A percentile compares a stretch with the other conserved stretches of the same genome.
These are phyloP conservation scores for Macropus fuliginosus DNA, from an alignment of 2,797 vertebrate genomes.

Conservation along the genomic window DNA sequence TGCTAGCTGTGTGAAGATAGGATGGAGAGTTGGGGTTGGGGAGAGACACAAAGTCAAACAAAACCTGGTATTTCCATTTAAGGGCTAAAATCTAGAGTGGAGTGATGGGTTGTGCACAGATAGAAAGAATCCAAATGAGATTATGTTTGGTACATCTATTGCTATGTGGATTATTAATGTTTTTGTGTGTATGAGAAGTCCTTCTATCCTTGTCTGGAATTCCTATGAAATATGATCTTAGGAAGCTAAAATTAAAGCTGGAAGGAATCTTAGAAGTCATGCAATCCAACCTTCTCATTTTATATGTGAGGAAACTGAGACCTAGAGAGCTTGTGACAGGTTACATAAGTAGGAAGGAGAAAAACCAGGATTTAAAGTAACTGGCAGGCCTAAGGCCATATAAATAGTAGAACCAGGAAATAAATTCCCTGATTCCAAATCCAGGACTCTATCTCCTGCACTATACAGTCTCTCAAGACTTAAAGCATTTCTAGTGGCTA, in stretches of 20 bases:
- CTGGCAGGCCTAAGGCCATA: neutral
- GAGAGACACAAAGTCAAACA: neutral
- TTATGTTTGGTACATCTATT: neutral
- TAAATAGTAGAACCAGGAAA: neutral
- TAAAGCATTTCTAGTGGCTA: neutral
- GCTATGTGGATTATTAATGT: neutral
- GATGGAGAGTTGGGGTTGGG: neutral
- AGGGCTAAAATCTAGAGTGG: neutral
- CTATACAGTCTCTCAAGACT: neutral
- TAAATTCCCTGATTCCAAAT: neutral
- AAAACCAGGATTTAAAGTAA: neutral
- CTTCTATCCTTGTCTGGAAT: neutral
- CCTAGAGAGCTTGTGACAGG: neutral
- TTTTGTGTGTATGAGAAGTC: neutral
- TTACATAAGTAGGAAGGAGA: neutral
- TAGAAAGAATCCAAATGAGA: neutral
- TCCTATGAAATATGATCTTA: neutral
- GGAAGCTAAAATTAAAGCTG: neutral
- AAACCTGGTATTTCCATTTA: neutral
- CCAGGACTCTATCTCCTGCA: neutral
- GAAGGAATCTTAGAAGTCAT: neutral
- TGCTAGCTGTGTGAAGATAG: neutral
- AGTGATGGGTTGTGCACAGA: neutral
- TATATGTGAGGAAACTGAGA: neutral
- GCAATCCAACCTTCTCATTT: neutral